Evolutionary conservation across 2,888 invertebrate species (phyloP), one percentile per base, ranked within the genome.

Genomic region (Orchesella flavescens): DNA sequence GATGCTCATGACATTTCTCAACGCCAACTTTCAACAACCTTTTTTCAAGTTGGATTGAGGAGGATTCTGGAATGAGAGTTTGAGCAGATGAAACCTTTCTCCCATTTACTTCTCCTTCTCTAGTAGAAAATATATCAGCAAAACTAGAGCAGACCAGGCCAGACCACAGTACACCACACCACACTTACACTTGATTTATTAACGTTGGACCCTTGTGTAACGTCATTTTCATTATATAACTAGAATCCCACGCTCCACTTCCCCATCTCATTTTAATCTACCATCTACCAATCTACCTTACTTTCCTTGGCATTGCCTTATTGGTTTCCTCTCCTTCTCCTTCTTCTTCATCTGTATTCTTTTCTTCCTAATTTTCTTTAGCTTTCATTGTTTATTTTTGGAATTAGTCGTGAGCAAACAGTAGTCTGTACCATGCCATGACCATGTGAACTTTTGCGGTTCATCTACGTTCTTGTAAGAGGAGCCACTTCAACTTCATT

Each of bases 361-460:
- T 55, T 73, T 46, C 73, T 57, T 43, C 66, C n/a, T 61, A 63
- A 23, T 43, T 53, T 69, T 69, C 21, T 9, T 43, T 43, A 13
- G 9, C 21, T 23, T 23, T 55, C 65, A 68, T 68, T 81, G 74
- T 81, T 81, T 81, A 81, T 73, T 81, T 81, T 81, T 69, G 49
- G 81, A 68, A 81, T 74, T 59, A 57, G n/a, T 10, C 9, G 21
- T 57, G 55, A 24, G 12, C 15, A 34, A 73, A 65, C 61, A 75
- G 44, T 34, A 34, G 34, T 34, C 34, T 34, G 34, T 34, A 7
- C 34, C 7, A 34, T 34, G 7, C 34, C 7, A 69, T 78, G 59
- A 23, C 21, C 15, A 49, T 34, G 65, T 63, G 23, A 78, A 78
- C 57, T 78, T 61, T 69, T 78, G 77, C 61, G 77, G 77, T 69